A percentile compares a stretch with the other conserved stretches of the same genome.
These are phyloP conservation scores for Temnothorax ravouxi DNA, from an alignment of 2,888 invertebrate genomes.

Conservation along the genomic window DNA sequence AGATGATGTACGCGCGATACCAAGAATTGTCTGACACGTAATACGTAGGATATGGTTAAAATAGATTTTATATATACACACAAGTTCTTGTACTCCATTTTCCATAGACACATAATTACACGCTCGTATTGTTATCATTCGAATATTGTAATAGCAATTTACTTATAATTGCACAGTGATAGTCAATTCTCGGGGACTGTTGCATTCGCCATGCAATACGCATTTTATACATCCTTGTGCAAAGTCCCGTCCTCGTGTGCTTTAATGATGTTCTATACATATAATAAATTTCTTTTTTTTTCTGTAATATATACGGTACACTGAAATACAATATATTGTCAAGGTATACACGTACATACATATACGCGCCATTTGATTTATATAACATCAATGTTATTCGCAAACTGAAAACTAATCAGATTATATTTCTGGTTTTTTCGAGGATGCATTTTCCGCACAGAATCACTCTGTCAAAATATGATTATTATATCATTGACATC, in stretches of 20 bases:
- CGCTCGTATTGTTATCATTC: constrained; percentile 60
- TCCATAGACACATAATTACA: constrained; percentile 70
- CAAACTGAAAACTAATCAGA: not conserved
- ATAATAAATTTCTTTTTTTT: constrained; percentile 11
- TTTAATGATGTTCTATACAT: not conserved
- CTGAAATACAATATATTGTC: constrained; percentile 6
- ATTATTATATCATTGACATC: constrained; percentile 14
- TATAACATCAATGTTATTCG: constrained; percentile 1
- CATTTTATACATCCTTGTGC: constrained; percentile 26
- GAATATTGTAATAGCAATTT: constrained; percentile 58
- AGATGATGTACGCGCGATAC: constrained; percentile 95
- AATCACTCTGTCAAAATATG: not conserved
- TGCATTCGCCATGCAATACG: constrained; percentile 18
- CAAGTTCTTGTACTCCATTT: constrained; percentile 71
- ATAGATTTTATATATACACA: constrained; percentile 62
- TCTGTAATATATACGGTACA: constrained; percentile 5
- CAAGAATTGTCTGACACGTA: constrained; percentile 91
- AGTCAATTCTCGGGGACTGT: constrained; percentile 62
- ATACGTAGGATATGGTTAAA: constrained; percentile 65
- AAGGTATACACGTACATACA: not conserved
- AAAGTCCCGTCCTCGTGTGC: constrained; percentile 4
- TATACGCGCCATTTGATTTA: constrained; percentile 21
- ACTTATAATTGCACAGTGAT: constrained; percentile 67
- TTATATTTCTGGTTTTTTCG: constrained; percentile 8
- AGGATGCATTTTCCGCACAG: not conserved